Conservation (phyloP, 2,888 invertebrate species). For the Lasioglossum calceatum region DNA sequence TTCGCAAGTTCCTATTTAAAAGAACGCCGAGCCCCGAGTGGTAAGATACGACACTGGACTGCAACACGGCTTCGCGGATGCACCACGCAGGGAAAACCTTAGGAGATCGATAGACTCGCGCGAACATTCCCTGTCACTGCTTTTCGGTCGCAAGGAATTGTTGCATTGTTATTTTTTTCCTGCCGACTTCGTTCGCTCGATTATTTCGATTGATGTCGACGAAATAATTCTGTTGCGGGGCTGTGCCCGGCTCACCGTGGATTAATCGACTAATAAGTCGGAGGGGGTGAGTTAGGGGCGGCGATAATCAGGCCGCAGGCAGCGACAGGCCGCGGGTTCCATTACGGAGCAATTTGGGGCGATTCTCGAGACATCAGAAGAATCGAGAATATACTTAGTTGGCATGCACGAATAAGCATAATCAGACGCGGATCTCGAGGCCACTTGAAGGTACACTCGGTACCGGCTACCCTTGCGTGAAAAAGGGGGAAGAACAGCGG, state of each 20-base stretch:
- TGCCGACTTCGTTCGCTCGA: not conserved
- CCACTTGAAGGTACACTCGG: slow-evolving; percentile 69
- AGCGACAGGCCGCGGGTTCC: slow-evolving; percentile 62
- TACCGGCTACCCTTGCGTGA: slow-evolving; percentile 69
- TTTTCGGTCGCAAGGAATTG: not conserved
- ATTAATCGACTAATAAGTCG: slow-evolving; percentile 8
- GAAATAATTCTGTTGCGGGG: not conserved
- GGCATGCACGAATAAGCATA: slow-evolving; percentile 76
- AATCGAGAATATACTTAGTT: slow-evolving; percentile 76
- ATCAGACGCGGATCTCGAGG: slow-evolving; percentile 73
- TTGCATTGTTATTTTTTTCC: not conserved
- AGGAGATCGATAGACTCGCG: not conserved
- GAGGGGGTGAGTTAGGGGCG: not conserved
- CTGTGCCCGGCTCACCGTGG: not conserved
- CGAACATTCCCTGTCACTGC: not conserved
- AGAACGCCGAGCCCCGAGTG: slow-evolving; percentile 65
- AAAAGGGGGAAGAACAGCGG: slow-evolving; percentile 66
- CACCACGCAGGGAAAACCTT: not conserved
- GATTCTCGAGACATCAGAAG: slow-evolving; percentile 78
- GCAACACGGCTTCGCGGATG: slow-evolving; percentile 39
- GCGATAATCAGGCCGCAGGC: slow-evolving; percentile 28
- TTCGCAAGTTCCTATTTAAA: slow-evolving; percentile 76
- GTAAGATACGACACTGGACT: slow-evolving; percentile 71
- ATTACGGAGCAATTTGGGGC: slow-evolving; percentile 79
- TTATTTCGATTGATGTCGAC: not conserved